Evolutionary conservation across 2,797 vertebrate species (phyloP).

Genomic region (Pempheris klunzingeri): DNA sequence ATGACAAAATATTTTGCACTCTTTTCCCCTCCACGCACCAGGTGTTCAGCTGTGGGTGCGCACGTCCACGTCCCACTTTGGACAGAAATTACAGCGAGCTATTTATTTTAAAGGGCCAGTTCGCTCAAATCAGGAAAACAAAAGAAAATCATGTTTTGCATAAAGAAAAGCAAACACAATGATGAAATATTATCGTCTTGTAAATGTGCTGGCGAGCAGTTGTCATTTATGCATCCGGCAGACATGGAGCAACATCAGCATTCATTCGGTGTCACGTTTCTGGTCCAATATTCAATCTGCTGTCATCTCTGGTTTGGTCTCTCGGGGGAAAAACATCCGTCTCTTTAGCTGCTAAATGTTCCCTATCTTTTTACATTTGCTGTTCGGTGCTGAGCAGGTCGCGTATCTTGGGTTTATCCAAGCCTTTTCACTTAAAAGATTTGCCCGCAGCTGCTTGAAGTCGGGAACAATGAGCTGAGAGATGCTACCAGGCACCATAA

Average conservation of each 20-base stretch:
- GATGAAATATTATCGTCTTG: background rate
- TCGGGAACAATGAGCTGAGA: too few relatives aligned
- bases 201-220: background rate
- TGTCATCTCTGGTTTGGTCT: background rate
- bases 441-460: too few relatives aligned
- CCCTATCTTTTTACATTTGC: background rate
- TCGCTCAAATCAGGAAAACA: constrained; percentile 1
- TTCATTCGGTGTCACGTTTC: background rate
- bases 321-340: too few relatives aligned
- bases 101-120: constrained; percentile 14
- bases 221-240: background rate
- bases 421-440: too few relatives aligned
- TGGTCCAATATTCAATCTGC: background rate
- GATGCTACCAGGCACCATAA: too few relatives aligned
- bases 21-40: background rate
- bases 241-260: background rate
- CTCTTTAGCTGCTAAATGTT: too few relatives aligned
- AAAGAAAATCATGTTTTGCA: background rate
- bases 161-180: background rate
- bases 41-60: constrained; percentile 16
- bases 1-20: background rate
- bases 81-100: too few relatives aligned
- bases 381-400: background rate
- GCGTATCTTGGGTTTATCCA: background rate
- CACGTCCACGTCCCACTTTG: background rate